Evolutionary conservation across 2,113 vertebrate genomes (phyloP), one percentile per base, ranked within the genome.

Genomic region (Pungitius pungitius): DNA sequence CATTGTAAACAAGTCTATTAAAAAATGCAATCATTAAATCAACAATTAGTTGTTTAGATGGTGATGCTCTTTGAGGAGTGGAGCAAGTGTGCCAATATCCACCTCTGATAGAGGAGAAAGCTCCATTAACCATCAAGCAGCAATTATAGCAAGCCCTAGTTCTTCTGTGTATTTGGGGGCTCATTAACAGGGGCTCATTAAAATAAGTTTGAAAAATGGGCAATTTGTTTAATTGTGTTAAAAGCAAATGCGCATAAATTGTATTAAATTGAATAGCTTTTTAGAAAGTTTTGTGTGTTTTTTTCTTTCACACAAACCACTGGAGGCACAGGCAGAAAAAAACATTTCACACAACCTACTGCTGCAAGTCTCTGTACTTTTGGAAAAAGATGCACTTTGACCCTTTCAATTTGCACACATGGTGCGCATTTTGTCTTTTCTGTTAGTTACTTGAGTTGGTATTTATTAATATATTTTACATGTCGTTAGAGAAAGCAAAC

Each of bases 381-480:
- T 22, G 20, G 49, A 45, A 74, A 80, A 83, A 71, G 9, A 83
- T 42, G 22, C 40, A 60, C 72, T 74, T 69, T 24, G 65, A 67
- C 63, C 27, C 66, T 64, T 52, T 68, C 66, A 63, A 71, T 85
- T 77, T 86, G 47, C 5, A 43, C 13, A 68, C 67, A 68, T 13
- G 17, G 20, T 51, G 20, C 47, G 20, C 8, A 13, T 52, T 24
- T 24, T 22, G 22, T 24, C 4, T 22, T 1, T 24, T 52, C 49
- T 22, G 14, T 22, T 3, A 6, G 47, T 49, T n/a, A 51, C 47
- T 12, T 22, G 20, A 51, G 9, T 51, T 52, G 49, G 20, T 49
- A 20, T n/a, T n/a, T n/a, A n/a, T 15, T 49, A 9, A n/a, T n/a
- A n/a, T 49, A n/a, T 43, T 43, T 43, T 17, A 43, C 42, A 17